Conservation (phyloP, 2,888 invertebrate species). For the Caenorhabditis sp. region DNA sequence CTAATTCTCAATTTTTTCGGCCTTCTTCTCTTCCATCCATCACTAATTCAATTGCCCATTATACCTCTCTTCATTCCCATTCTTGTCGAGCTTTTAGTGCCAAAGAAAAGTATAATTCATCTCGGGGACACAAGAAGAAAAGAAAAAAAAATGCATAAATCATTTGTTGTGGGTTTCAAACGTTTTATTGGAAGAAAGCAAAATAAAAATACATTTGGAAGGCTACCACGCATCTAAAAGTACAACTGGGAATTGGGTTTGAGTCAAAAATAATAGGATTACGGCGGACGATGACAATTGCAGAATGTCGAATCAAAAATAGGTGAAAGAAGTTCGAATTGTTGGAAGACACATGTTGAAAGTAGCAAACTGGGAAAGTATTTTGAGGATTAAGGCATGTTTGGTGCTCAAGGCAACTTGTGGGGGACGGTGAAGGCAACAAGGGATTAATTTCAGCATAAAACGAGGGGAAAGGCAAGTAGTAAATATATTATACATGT, state of each 20-base stretch:
- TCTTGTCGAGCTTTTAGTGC: conserved; percentile 37
- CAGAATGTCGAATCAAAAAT: neutral
- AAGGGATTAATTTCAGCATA: conserved; percentile 12
- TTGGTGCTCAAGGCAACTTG: conserved; percentile 25
- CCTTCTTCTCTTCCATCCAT: conserved; percentile 2
- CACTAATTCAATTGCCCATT: conserved; percentile 31
- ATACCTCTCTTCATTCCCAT: conserved; percentile 19
- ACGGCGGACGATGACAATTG: neutral
- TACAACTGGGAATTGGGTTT: conserved; percentile 35
- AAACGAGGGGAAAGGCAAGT: conserved; percentile 57
- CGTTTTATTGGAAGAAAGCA: neutral
- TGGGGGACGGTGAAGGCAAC: neutral
- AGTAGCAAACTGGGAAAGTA: neutral
- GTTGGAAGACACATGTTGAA: conserved; percentile 43
- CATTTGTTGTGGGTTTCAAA: conserved; percentile 8
- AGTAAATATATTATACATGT: conserved; percentile 26
- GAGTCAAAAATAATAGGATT: conserved; percentile 7
- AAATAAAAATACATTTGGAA: too few relatives aligned
- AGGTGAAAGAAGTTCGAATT: conserved; percentile 24
- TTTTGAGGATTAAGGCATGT: conserved; percentile 22
- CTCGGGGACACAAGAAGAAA: conserved; percentile 32
- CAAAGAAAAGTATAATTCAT: conserved; percentile 32
- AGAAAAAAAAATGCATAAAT: neutral
- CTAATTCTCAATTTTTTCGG: too few relatives aligned
- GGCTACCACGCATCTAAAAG: conserved; percentile 57